phyloP scores from a whole-genome alignment of 2,113 vertebrate species.

The Dasypus novemcinctus region DNA sequence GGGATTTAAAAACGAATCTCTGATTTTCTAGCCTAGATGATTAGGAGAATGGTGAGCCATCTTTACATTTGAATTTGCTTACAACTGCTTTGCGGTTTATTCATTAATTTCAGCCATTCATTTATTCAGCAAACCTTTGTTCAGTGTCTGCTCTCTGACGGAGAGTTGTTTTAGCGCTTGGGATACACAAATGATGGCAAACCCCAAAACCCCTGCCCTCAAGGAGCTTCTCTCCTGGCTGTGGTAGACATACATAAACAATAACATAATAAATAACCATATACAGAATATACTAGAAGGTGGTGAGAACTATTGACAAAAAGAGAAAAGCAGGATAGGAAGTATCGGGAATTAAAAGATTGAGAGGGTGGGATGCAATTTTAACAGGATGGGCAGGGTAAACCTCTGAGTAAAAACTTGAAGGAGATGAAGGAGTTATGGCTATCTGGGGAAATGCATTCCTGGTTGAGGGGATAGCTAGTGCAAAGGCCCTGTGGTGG shows the following conservation, averaged over 20 bases:
- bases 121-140: neutral
- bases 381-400: neutral
- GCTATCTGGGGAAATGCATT: neutral
- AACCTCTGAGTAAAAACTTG: neutral
- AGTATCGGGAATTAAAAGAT: neutral
- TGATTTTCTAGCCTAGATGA: neutral
- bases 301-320: neutral
- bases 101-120: neutral
- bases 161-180: neutral
- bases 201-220: neutral
- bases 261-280: neutral
- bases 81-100: neutral
- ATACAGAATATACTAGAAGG: neutral
- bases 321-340: neutral
- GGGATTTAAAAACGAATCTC: neutral
- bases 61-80: neutral
- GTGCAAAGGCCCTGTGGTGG: fast-evolving
- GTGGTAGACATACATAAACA: neutral
- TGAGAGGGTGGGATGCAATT: neutral
- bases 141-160: neutral
- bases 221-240: neutral
- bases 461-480: neutral
- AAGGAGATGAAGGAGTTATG: neutral
- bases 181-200: neutral
- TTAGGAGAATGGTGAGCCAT: neutral